phyloP scores from a whole-genome alignment of 2,797 vertebrate species.

The Trachurus trachurus region DNA sequence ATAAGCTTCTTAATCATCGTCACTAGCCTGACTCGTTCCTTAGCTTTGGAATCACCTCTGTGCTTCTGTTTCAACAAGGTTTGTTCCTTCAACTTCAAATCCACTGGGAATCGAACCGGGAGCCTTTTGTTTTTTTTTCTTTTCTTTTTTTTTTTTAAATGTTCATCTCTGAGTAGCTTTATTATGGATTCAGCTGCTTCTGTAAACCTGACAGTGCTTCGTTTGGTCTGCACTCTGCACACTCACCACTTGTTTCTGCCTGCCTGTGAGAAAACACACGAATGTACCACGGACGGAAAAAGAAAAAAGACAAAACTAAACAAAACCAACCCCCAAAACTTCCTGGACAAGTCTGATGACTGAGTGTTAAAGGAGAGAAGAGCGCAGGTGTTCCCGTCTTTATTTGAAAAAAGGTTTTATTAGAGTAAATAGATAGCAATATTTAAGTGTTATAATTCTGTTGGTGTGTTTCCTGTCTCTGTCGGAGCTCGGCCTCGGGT shows the following conservation, averaged over 20 bases:
- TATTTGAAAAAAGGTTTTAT: conserved; percentile 54
- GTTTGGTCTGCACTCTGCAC: conserved; percentile 59
- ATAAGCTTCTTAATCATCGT: conserved; percentile 56
- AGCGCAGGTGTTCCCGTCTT: conserved; percentile 53
- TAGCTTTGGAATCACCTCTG: conserved; percentile 76
- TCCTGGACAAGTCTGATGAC: conserved; percentile 45
- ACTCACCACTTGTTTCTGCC: conserved; percentile 64
- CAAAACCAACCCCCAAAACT: conserved; percentile 24
- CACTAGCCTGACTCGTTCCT: conserved; percentile 59
- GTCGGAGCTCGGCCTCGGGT: conserved; percentile 55
- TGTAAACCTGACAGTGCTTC: conserved; percentile 63
- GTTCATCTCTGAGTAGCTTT: conserved; percentile 74
- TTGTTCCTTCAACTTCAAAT: conserved; percentile 26
- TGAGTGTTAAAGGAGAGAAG: conserved; percentile 46
- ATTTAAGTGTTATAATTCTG: conserved; percentile 78
- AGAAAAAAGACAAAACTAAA: no score
- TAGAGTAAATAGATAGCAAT: conserved; percentile 82
- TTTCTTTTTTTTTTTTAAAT: no score
- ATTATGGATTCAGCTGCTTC: conserved; percentile 70
- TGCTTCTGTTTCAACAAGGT: conserved; percentile 68
- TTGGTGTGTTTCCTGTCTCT: conserved; percentile 75
- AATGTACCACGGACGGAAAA: conserved; percentile 72
- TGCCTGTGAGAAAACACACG: conserved; percentile 69
- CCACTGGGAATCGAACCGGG: conserved; percentile 26
- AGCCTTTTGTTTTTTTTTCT: conserved; percentile 25